Base-by-base conservation (phyloP, 1,140 invertebrate genomes). In the Oncopodura yosiiana region DNA sequence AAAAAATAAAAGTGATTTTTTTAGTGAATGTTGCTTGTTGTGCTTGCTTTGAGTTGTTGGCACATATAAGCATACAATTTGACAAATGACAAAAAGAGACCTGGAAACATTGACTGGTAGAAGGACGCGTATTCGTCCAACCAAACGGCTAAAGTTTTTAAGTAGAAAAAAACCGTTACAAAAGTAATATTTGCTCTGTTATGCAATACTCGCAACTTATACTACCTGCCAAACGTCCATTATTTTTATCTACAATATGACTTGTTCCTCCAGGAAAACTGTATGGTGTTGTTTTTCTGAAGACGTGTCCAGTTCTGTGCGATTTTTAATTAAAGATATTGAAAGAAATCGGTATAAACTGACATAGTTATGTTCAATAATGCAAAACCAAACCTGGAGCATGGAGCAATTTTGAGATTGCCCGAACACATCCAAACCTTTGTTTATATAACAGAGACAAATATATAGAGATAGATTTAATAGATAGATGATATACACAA, bases 401-500 rank as follows among this genome's bases (percentile, higher is more conserved):
- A 92, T 64, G 89, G 87, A 62, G 82, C 79, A 65, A 94, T 93
- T 77, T 92, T 87, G 74, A 94, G 76, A 54, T 78, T 78, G 63
- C 90, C 90, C 66, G 92, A 92, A 78, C 92, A 96, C 89, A 93
- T 93, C 92, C 91, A 95, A 69, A 94, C 86, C 89, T 94, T 77
- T 69, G 19, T 37, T 9, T 24, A n/a, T n/a, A 34, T 34, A n/a
- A 34, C n/a, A 9, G 8, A n/a, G 8, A 34, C n/a, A n/a, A 34
- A 34, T 9, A 34, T 34, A n/a, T 34, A 9, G 32, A n/a, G 8
- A 34, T 34, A n/a, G n/a, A n/a, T n/a, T n/a, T n/a, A n/a, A n/a
- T n/a, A n/a, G n/a, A n/a, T n/a, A n/a, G n/a, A n/a, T n/a, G 8
- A 34, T 34, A 8, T 34, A 8, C 8, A 34, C 8, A 9, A 34